Evolutionary conservation across 2,888 invertebrate genomes (phyloP), one percentile per base, ranked within the genome.

Genomic region (Drosophila anomalata): DNA sequence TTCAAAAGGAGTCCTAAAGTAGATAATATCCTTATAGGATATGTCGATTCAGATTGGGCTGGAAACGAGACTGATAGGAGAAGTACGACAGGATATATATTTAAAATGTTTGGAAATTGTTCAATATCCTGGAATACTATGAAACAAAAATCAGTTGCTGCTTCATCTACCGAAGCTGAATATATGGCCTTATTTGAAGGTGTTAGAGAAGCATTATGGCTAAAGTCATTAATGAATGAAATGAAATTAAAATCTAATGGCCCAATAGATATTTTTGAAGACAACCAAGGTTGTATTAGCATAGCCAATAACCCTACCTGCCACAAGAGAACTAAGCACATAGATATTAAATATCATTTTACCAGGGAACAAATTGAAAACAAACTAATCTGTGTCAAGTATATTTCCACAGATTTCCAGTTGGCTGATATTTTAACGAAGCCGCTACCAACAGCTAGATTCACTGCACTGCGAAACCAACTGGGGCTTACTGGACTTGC

Each of bases 31-130:
- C 46, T 60, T 36, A 31, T 47, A 4, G 77, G 72, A 11, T 76
- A 75, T 67, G 66, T 72, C 8, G 72, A 77, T 48, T 78, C 75
- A 8, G 77, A 80, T 63, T 83, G 77, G 73, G 67, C 54, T 17
- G 72, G 69, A 14, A 55, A 54, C 67, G 57, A 66, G n/a, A 69
- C 14, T 31, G 75, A 77, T 22, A 73, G 76, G 54, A 78, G 22
- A 62, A 76, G 76, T 48, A 77, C 76, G 14, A 70, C 72, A 24
- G 75, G 69, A 2, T 76, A 66, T 54, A 36, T 72, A 47, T 76
- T 72, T 54, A 73, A 71, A 46, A 69, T 78, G 67, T 78, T 77
- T 63, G 74, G 47, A 33, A 59, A 41, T 4, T 22, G 50, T 54
- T n/a, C 62, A 42, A 52, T 76, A 47, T 67, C 51, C 22, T 78